These are phyloP conservation scores for Lepidocolaptes lacrymiger DNA, from an alignment of 2,797 vertebrate genomes.

Conservation along the genomic window DNA sequence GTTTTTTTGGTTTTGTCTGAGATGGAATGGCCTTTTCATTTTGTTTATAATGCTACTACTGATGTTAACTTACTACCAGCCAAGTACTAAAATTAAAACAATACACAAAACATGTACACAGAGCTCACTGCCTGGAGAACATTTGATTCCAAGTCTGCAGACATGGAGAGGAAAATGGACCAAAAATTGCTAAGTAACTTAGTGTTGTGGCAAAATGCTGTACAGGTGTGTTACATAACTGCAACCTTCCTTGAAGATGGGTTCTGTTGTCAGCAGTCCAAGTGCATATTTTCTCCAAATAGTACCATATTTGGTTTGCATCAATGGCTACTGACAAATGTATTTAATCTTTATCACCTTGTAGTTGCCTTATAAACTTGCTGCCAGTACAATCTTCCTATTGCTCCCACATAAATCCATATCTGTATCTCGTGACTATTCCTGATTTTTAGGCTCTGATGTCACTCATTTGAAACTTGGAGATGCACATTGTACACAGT, in stretches of 20 bases:
- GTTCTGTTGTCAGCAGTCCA: background rate
- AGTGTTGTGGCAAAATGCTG: background rate
- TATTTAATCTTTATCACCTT: background rate
- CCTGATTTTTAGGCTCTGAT: background rate
- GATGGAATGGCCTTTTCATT: background rate
- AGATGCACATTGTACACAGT: background rate
- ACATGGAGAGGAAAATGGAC: background rate
- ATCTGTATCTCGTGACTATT: accelerated
- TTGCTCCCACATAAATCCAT: background rate
- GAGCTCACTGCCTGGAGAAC: background rate
- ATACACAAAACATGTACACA: background rate
- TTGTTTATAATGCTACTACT: background rate
- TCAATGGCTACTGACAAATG: background rate
- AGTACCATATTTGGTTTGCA: background rate
- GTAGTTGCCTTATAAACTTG: background rate
- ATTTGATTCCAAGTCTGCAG: background rate
- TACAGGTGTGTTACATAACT: background rate
- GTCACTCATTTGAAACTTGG: background rate
- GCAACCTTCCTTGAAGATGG: background rate
- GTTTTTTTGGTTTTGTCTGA: background rate
- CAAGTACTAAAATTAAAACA: conserved; percentile 26
- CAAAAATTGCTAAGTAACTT: background rate
- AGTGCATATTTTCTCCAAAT: background rate
- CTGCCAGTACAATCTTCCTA: background rate
- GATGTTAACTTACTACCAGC: background rate